Evolutionary conservation across 2,113 vertebrate species (phyloP), one percentile per base, ranked within the genome.

Genomic region (Ariopsis seemanni): DNA sequence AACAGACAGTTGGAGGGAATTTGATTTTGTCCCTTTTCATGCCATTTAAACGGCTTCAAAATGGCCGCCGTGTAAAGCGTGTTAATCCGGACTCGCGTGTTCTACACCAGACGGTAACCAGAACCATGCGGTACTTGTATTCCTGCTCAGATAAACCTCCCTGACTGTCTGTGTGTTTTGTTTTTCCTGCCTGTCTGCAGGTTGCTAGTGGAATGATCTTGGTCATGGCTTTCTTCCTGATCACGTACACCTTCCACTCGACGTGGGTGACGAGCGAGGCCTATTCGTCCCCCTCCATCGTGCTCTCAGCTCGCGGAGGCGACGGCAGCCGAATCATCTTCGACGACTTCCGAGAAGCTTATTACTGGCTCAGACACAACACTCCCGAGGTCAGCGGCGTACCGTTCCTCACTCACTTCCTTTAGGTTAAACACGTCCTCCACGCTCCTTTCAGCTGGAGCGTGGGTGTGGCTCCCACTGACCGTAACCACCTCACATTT

Each of bases 231-330:
- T 99, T 99, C 92, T 99, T 99, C 94, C 95, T 99, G 48, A 99
- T 99, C 91, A 99, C 98, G 0, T 99, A 99, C 90, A 99, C 98
- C 55, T 99, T 99, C 92, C 98, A 99, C 91, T 99, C 98, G 1
- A 99, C 98, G n/a, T 99, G 98, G 98, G 98, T 99, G 91, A 99
- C 98, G 91, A 99, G 98, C 0, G 98, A 99, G 90, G 98, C 98
- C 0, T 99, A 99, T 91, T 99, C 98, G 25, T 99, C 98, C 3
- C 98, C 98, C 0, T 99, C 98, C n/a, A 99, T 99, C 0, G 98
- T 99, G 1, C 91, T 99, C 58, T 99, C 98, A 0, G 98, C 98
- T 14, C 97, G 98, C 0, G 98, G 98, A 0, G 98, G 97, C 0
- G 98, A 99, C 0, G 98, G 98, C 91, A 99, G 98, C 91, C 96